A percentile compares a stretch with the other conserved stretches of the same genome.
These are phyloP conservation scores for Erethizon dorsatum DNA, from an alignment of 2,797 vertebrate genomes.

Conservation along the genomic window DNA sequence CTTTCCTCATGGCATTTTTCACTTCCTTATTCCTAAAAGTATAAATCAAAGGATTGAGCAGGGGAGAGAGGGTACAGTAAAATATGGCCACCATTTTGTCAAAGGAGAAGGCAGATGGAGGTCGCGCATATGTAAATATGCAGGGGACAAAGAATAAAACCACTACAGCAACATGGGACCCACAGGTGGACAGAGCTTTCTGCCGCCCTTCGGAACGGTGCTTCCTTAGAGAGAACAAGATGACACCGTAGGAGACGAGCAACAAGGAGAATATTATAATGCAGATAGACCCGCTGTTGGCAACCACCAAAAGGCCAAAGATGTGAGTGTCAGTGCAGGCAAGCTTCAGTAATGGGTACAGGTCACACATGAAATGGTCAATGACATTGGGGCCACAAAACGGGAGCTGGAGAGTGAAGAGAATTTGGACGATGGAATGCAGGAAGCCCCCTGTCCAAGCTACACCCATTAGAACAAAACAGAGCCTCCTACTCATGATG, in stretches of 20 bases:
- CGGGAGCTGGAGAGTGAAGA: constrained; percentile 66
- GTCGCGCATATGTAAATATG: constrained; percentile 57
- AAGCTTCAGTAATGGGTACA: constrained; percentile 50
- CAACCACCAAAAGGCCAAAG: constrained; percentile 41
- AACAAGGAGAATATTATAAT: constrained; percentile 10
- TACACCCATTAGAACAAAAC: not conserved
- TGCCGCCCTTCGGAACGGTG: not conserved
- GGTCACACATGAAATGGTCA: constrained; percentile 66
- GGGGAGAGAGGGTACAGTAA: constrained; percentile 38
- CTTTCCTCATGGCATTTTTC: constrained; percentile 11
- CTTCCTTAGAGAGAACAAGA: constrained; percentile 64
- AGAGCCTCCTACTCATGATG: constrained; percentile 70
- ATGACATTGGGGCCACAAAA: constrained; percentile 78
- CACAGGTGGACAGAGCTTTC: constrained; percentile 70
- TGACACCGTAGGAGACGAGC: constrained; percentile 64
- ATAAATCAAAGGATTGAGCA: constrained; percentile 74
- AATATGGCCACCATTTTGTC: constrained; percentile 68
- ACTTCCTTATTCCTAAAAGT: constrained; percentile 64
- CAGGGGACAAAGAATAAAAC: constrained; percentile 66
- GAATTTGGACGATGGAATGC: constrained; percentile 61
- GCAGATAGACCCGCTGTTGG: not conserved
- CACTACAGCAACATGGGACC: constrained; percentile 49
- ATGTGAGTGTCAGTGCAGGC: constrained; percentile 63
- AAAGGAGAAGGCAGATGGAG: constrained; percentile 44
- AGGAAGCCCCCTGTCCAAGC: constrained; percentile 66